A percentile compares a stretch with the other conserved stretches of the same genome.
phyloP scores from a whole-genome alignment of 2,797 vertebrate genomes.

The Molossus alvarezi region DNA sequence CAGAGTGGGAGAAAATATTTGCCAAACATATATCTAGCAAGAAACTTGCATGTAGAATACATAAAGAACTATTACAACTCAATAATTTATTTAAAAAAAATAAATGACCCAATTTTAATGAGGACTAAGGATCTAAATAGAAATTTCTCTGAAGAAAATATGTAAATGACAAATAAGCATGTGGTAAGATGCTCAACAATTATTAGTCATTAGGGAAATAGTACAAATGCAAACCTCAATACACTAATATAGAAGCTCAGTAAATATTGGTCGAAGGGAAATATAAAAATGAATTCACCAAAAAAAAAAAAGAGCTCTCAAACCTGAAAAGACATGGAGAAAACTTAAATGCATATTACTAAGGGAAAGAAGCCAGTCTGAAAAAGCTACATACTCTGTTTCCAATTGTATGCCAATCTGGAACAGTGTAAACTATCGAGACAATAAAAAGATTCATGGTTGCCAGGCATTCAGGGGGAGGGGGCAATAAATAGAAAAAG shows the following conservation, averaged over 20 bases:
- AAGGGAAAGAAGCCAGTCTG: background rate
- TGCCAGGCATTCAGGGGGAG: background rate
- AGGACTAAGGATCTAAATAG: background rate
- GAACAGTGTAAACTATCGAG: background rate
- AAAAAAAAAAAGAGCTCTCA: background rate
- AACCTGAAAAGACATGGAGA: background rate
- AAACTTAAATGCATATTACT: background rate
- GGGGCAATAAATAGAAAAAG: background rate
- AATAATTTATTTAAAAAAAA: background rate
- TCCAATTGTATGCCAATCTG: background rate
- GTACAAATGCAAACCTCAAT: slow-evolving; percentile 21
- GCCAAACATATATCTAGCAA: background rate
- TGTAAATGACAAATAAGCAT: background rate
- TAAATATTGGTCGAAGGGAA: background rate
- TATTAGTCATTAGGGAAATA: slow-evolving; percentile 31
- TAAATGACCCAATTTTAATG: background rate
- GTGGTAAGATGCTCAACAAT: background rate
- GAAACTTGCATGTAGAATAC: background rate
- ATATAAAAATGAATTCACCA: background rate
- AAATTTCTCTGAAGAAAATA: slow-evolving; percentile 28
- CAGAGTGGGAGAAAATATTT: background rate
- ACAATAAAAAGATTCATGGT: background rate
- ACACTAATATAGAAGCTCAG: background rate
- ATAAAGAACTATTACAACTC: background rate
- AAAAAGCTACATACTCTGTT: background rate